Base-by-base conservation (phyloP, 2,113 vertebrate genomes). In the Opisthocomus hoazin region DNA sequence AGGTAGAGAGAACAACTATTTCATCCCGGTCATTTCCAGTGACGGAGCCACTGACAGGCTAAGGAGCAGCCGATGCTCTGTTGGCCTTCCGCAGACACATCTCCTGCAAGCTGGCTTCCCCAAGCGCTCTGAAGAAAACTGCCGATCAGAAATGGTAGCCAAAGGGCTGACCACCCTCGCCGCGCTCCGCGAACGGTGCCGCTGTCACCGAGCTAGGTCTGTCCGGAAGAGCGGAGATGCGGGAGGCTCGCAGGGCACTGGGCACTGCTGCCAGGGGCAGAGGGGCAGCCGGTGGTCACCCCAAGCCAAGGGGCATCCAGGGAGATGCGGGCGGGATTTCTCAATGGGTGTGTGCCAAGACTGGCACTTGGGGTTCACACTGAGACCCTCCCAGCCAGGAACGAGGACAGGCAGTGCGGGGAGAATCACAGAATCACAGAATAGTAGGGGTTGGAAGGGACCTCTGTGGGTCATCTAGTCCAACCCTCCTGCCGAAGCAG, bases 231-330 rank as follows among this genome's bases (percentile, higher is more conserved):
- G 54, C 3, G 15, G 45, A 74, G 91, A 41, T 69, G 58, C 48
- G 34, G 41, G 84, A 77, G 0, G 2, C 9, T 32, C 21, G 39
- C 10, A 26, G 69, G 30, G 51, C 1, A 0, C 19, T 0, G 1
- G 58, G 34, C 5, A 6, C 43, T 53, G 64, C 77, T 70, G 63
- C 41, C 37, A 32, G 20, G 18, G 37, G 30, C 36, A 48, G 34
- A 85, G 50, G 34, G 83, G 23, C 34, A 20, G 10, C 19, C 37
- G 37, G 50, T 27, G 50, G 37, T 21, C 53, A 39, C 34, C 37
- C 5, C 17, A 37, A 65, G n/a, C 6, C 90, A 41, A 61, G 64
- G 22, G 15, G 23, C 41, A 54, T 7, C 36, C 39, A 9, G 29
- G 22, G 48, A 66, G 43, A 51, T 46, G 4, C 64, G 50, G 41